Conservation (phyloP, 2,113 vertebrate genomes). For the Leucopsar rothschildi region DNA sequence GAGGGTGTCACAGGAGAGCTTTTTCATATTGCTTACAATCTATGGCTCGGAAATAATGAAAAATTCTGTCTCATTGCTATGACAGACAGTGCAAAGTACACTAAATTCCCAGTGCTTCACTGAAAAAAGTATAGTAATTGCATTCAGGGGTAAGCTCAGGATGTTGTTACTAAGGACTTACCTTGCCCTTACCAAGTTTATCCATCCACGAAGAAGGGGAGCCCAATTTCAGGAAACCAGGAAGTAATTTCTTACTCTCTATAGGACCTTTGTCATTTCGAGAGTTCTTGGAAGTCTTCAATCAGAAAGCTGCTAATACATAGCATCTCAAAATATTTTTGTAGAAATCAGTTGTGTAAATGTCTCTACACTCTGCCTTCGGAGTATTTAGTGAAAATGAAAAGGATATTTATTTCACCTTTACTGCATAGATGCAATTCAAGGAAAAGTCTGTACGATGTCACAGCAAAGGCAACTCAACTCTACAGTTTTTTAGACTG, state of each 20-base stretch:
- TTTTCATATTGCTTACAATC: not conserved
- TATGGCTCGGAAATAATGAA: not conserved
- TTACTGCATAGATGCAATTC: not conserved
- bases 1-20: not conserved
- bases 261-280: not conserved
- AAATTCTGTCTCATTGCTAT: accelerated
- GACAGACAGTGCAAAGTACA: not conserved
- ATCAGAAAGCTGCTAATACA: not conserved
- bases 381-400: not conserved
- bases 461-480: not conserved
- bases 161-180: not conserved
- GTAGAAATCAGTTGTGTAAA: not conserved
- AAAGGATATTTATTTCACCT: not conserved
- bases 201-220: not conserved
- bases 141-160: not conserved
- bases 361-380: not conserved
- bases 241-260: not conserved
- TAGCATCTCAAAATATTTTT: not conserved
- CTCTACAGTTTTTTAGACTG: not conserved
- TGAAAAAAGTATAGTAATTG: not conserved
- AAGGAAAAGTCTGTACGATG: not conserved
- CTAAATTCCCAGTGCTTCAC: not conserved
- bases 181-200: not conserved
- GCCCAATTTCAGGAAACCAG: not conserved
- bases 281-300: not conserved